phyloP scores from a whole-genome alignment of 2,113 vertebrate genomes.

The Tylochromis polylepis region DNA sequence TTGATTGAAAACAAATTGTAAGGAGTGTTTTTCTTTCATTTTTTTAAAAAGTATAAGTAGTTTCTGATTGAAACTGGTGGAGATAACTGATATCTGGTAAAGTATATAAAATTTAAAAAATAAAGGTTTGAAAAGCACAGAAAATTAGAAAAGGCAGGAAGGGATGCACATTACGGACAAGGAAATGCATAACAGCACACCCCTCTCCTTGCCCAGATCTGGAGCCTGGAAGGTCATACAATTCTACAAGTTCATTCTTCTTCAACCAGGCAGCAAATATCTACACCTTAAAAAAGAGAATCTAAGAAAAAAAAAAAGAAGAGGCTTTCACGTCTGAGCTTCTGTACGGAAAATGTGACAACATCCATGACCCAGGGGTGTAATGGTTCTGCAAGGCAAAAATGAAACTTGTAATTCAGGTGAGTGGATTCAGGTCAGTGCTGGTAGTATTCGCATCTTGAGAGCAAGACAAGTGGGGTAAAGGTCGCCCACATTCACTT shows the following conservation, averaged over 20 bases:
- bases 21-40: background rate
- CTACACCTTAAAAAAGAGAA: background rate
- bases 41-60: background rate
- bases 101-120: background rate
- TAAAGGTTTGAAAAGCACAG: background rate
- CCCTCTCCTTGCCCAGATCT: background rate
- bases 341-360: background rate
- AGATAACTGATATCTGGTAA: background rate
- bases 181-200: background rate
- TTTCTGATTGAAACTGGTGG: background rate
- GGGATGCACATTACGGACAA: background rate
- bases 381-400: background rate
- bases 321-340: background rate
- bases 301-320: background rate
- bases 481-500: constrained; percentile 18
- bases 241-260: background rate
- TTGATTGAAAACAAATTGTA: background rate
- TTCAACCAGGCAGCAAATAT: background rate
- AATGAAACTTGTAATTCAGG: background rate
- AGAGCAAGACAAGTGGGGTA: background rate
- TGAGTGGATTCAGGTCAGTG: background rate
- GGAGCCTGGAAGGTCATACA: background rate
- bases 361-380: background rate
- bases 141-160: background rate
- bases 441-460: background rate